phyloP scores from a whole-genome alignment of 2,888 invertebrate genomes.

The Lagria hirta region DNA sequence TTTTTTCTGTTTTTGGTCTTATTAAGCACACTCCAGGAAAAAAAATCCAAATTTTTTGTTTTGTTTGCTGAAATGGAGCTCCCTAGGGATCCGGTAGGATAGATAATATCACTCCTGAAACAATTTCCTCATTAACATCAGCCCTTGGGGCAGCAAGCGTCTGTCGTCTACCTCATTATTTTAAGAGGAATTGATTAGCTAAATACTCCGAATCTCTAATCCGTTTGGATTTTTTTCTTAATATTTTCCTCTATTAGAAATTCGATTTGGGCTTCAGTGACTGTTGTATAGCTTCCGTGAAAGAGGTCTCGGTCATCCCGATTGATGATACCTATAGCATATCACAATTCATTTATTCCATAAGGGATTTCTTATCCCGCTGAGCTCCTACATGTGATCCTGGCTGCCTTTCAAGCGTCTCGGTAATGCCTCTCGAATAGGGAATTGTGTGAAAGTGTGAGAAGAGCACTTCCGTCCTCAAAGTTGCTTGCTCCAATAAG shows the following conservation, averaged over 20 bases:
- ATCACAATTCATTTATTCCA: slow-evolving; percentile 40
- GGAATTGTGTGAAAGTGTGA: slow-evolving; percentile 24
- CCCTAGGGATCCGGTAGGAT: slow-evolving; percentile 17
- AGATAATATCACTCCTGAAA: slow-evolving; percentile 21
- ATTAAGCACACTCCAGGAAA: no score
- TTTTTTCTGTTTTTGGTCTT: no score
- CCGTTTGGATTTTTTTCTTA: no score
- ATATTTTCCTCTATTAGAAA: no score
- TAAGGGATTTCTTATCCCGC: slow-evolving; percentile 42
- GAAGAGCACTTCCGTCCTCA: slow-evolving; percentile 27
- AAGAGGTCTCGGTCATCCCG: slow-evolving; percentile 23
- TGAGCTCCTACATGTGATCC: slow-evolving; percentile 42
- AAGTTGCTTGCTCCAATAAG: slow-evolving; percentile 25
- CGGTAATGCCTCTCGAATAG: slow-evolving; percentile 29
- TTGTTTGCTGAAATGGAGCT: no score
- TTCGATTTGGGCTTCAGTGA: no score
- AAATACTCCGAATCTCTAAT: no score
- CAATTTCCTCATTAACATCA: slow-evolving; percentile 22
- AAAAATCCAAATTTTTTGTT: no score
- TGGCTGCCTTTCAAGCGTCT: slow-evolving; percentile 40
- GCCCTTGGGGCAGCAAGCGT: slow-evolving; percentile 17
- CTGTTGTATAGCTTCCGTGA: slow-evolving; percentile 24
- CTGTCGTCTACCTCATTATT: slow-evolving; percentile 7
- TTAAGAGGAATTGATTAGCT: slow-evolving; percentile 12
- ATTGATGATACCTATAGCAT: slow-evolving; percentile 26